These are phyloP conservation scores for Eucriotettix oculatus DNA, from an alignment of 2,888 invertebrate genomes.

Conservation along the genomic window DNA sequence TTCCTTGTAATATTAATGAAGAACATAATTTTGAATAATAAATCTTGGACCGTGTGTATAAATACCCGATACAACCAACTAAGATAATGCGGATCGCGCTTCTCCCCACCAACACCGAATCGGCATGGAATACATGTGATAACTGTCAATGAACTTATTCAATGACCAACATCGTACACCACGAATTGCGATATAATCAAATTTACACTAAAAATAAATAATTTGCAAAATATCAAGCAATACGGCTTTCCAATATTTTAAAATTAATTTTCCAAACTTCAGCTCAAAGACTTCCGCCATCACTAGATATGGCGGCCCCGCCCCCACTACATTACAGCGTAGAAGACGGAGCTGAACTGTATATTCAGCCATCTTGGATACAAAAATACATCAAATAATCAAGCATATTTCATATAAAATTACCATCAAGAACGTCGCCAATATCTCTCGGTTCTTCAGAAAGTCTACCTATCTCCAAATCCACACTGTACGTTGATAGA, in stretches of 20 bases:
- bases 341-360: conserved; percentile 1
- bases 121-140: neutral
- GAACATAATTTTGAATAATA: no score
- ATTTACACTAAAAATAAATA: no score
- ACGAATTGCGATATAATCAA: no score
- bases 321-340: conserved; percentile 10
- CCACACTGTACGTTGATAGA: conserved; percentile 12
- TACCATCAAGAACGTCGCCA: conserved; percentile 12
- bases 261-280: neutral
- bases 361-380: conserved; percentile 12
- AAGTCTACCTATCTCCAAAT: conserved; percentile 12
- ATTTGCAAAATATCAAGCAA: no score
- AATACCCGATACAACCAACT: no score
- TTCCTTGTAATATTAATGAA: no score
- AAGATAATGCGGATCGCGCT: no score
- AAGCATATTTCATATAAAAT: conserved; percentile 9
- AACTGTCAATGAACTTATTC: conserved; percentile 1
- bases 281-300: neutral
- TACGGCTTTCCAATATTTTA: neutral
- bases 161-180: neutral
- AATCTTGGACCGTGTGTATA: no score
- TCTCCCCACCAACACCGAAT: neutral
- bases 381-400: conserved; percentile 10
- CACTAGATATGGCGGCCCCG: conserved; percentile 11
- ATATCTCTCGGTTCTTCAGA: conserved; percentile 12